Base-by-base conservation (phyloP, 2,113 vertebrate species). In the Malurus alboscapulatus region DNA sequence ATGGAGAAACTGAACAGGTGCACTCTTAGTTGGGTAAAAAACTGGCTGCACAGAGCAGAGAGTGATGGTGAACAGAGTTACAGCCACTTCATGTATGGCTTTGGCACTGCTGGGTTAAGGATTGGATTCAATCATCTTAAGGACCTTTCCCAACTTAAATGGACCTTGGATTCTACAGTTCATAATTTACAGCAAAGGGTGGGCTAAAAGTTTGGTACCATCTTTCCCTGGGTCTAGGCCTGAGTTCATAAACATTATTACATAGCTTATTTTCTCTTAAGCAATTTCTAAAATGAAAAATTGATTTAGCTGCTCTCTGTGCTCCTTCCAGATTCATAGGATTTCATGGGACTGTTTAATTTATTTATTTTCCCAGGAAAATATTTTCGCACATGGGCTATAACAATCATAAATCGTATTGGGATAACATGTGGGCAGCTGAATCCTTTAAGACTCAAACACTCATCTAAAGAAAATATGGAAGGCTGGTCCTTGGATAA, bases 61-160 rank as follows among this genome's bases (percentile, higher is more conserved):
- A 29, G 18, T 14, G 25, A 2, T 57, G 3, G 11, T 18, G 11
- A 54, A 47, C 30, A 29, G 38, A 59, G 6, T 24, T 45, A 13
- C 36, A 53, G 51, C 7, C 32, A 51, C 10, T 2, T 4, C 15
- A 6, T 17, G 7, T 30, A 20, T 40, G 26, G 9, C 47, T 29
- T 45, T 40, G 7, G 4, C 5, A 36, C 8, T 9, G 4, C 2
- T 59, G 30, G 22, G 4, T 61, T 76, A 6, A 34, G 12, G 0
- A 12, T 50, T 45, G 9, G 6, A 29, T 54, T 51, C 0, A 0
- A 36, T n/a, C 29, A 17, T 27, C 69, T 21, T 54, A 10, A 59
- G 2, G 9, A 30, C 6, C 8, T 38, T 57, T 73, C 40, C 17
- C 14, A 53, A 16, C 12, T 5, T 19, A n/a, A 62, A 53, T 30